Evolutionary conservation across 2,113 vertebrate species (phyloP).

Genomic region (Burhinus oedicnemus): DNA sequence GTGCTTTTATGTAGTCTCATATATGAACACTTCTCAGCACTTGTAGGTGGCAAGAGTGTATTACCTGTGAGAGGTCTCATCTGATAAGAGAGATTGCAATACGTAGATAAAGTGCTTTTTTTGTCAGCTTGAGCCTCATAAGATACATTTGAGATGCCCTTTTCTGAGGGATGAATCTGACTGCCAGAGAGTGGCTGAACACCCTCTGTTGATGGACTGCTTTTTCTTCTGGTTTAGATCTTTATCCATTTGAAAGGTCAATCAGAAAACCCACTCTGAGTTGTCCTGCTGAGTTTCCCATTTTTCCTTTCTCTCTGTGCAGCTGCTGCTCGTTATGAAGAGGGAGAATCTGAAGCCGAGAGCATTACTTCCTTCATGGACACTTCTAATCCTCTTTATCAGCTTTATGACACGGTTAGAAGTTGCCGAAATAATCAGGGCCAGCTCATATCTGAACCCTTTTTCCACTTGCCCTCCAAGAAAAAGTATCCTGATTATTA

Average conservation of each 20-base stretch:
- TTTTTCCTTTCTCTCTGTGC: conserved; percentile 27
- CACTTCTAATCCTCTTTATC: conserved; percentile 93
- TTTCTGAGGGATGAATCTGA: neutral
- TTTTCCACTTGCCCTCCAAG: conserved; percentile 94
- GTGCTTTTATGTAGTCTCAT: neutral
- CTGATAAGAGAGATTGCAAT: neutral
- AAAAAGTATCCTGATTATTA: conserved; percentile 99
- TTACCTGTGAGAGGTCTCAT: neutral
- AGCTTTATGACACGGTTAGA: conserved; percentile 93
- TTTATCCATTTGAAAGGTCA: neutral
- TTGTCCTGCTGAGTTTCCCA: neutral
- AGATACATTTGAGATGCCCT: neutral
- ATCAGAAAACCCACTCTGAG: neutral
- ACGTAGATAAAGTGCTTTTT: neutral
- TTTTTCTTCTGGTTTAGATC: neutral
- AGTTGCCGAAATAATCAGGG: conserved; percentile 96
- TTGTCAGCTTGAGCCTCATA: neutral
- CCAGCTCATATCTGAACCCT: conserved; percentile 94
- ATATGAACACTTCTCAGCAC: neutral
- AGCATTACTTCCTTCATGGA: conserved; percentile 95
- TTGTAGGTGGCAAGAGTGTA: neutral
- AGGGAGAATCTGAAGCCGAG: conserved; percentile 94
- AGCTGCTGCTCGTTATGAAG: conserved; percentile 89
- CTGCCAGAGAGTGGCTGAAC: neutral
- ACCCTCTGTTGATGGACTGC: neutral